A percentile compares a stretch with the other conserved stretches of the same genome.
Conservation (phyloP, 2,797 vertebrate genomes). For the Cygnus olor region DNA sequence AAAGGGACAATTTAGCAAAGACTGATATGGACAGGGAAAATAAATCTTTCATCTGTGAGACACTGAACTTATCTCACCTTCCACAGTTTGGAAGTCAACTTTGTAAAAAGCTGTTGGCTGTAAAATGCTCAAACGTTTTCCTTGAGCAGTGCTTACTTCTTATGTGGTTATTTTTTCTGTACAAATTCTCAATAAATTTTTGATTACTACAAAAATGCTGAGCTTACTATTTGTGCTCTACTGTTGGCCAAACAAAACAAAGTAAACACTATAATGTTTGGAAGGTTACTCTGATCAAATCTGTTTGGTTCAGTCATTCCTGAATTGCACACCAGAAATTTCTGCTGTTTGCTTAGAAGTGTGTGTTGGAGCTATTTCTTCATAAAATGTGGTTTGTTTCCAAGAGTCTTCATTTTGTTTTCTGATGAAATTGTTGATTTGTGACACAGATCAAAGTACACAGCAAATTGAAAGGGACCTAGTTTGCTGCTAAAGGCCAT, state of each 20-base stretch:
- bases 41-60: slow-evolving; percentile 39
- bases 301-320: not conserved
- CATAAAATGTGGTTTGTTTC: not conserved
- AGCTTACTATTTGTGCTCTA: not conserved
- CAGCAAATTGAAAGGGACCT: not conserved
- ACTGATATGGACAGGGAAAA: slow-evolving; percentile 56
- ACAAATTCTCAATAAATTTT: slow-evolving; percentile 76
- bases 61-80: slow-evolving; percentile 34
- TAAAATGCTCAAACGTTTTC: slow-evolving; percentile 2
- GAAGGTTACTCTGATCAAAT: not conserved
- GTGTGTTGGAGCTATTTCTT: not conserved
- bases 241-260: not conserved
- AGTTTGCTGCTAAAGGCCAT: not conserved
- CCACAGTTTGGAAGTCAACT: slow-evolving; percentile 44
- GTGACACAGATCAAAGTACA: not conserved
- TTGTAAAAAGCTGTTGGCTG: slow-evolving; percentile 20
- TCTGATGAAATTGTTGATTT: not conserved
- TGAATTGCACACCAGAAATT: not conserved
- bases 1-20: slow-evolving; percentile 62
- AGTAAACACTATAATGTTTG: not conserved
- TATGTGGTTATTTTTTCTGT: slow-evolving; percentile 66
- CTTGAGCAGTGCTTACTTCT: slow-evolving; percentile 32
- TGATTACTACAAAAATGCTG: slow-evolving; percentile 59
- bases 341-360: not conserved
- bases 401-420: not conserved